phyloP scores from a whole-genome alignment of 2,888 invertebrate species.

The Euproctis similis region DNA sequence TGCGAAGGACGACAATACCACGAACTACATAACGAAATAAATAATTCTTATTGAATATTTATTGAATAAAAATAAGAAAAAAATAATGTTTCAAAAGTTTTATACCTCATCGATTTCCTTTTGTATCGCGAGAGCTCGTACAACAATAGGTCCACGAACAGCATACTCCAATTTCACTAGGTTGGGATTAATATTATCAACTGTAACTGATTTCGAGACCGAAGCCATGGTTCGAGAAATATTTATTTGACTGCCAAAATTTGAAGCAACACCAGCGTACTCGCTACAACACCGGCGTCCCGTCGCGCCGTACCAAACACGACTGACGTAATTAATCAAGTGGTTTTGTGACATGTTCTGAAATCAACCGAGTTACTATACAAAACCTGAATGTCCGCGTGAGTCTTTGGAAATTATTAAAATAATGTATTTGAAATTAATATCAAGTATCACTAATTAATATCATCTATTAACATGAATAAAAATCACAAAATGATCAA shows the following conservation, averaged over 20 bases:
- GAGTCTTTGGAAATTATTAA: too few relatives aligned
- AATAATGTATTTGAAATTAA: too few relatives aligned
- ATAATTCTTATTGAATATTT: too few relatives aligned
- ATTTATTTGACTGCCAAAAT: background rate
- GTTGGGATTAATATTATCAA: slow-evolving; percentile 92
- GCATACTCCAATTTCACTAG: slow-evolving; percentile 97
- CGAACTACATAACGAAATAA: too few relatives aligned
- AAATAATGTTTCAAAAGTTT: too few relatives aligned
- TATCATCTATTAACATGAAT: too few relatives aligned
- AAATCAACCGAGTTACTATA: slow-evolving; percentile 49
- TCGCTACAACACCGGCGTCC: slow-evolving; percentile 22
- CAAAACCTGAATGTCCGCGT: slow-evolving; percentile 22
- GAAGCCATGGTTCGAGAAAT: slow-evolving; percentile 37
- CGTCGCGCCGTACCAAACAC: slow-evolving; percentile 36
- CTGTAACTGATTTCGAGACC: slow-evolving; percentile 29
- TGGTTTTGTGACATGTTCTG: slow-evolving; percentile 42
- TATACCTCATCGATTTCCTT: slow-evolving; percentile 91
- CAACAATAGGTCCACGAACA: slow-evolving; percentile 97
- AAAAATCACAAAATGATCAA: too few relatives aligned
- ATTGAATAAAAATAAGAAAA: too few relatives aligned
- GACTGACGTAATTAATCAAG: slow-evolving; percentile 54
- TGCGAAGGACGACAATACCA: too few relatives aligned
- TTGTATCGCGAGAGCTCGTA: slow-evolving; percentile 93
- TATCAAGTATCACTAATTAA: too few relatives aligned
- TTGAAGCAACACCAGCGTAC: background rate